Evolutionary conservation across 2,888 invertebrate species (phyloP).

Genomic region (Argyresthia albistria): DNA sequence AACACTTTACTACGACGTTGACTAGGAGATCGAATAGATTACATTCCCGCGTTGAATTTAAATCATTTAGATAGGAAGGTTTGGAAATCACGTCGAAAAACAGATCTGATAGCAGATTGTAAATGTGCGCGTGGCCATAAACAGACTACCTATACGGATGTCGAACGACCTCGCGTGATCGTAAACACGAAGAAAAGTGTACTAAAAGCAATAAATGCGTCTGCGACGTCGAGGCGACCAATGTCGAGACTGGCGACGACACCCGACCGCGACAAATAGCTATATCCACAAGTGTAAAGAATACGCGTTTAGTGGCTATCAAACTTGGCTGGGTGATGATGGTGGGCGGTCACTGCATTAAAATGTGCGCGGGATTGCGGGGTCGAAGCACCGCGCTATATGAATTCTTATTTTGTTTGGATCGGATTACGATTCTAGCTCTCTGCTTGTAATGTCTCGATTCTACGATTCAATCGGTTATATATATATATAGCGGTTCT

Average conservation of each 20-base stretch:
- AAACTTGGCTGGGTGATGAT: slow-evolving; percentile 37
- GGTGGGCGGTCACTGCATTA: slow-evolving; percentile 65
- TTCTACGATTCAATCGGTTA: too few species aligned
- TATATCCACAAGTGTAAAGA: not conserved
- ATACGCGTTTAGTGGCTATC: too few species aligned
- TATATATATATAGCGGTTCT: too few species aligned
- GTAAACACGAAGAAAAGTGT: slow-evolving; percentile 62
- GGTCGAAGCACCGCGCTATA: slow-evolving; percentile 48
- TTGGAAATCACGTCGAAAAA: too few species aligned
- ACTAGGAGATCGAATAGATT: too few species aligned
- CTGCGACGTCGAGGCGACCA: slow-evolving; percentile 31
- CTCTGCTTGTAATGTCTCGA: not conserved
- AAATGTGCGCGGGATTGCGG: slow-evolving; percentile 62
- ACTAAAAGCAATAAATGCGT: slow-evolving; percentile 59
- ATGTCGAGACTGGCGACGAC: slow-evolving; percentile 27
- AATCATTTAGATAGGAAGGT: too few species aligned
- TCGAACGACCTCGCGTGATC: slow-evolving; percentile 50
- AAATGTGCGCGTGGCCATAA: not conserved
- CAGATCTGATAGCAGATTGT: too few species aligned
- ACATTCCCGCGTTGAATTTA: too few species aligned
- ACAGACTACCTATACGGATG: slow-evolving; percentile 31
- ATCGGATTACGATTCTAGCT: not conserved
- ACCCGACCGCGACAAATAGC: not conserved
- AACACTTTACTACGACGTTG: too few species aligned
- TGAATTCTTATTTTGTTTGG: not conserved